Percentiles rank a stretch among this genome's conserved stretches.
These are phyloP conservation scores for Pionites leucogaster DNA, from an alignment of 2,113 vertebrate species.

Conservation along the genomic window DNA sequence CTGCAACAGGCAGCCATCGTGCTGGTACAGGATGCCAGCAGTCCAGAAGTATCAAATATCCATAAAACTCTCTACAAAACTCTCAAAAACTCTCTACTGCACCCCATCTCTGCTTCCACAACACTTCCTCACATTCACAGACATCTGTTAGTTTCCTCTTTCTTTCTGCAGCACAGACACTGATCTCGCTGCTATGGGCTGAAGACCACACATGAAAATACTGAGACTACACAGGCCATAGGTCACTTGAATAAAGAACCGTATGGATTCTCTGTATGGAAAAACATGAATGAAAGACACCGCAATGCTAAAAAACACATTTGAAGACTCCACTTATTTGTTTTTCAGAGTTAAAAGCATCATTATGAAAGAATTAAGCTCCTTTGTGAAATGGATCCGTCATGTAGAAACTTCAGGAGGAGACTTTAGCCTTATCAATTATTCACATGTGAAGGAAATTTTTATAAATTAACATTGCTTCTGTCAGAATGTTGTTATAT, in stretches of 20 bases:
- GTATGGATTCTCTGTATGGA: not conserved
- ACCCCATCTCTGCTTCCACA: not conserved
- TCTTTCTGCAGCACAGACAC: not conserved
- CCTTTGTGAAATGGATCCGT: not conserved
- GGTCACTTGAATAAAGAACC: not conserved
- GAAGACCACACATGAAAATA: not conserved
- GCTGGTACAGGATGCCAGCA: fast-evolving
- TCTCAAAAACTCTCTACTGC: no score
- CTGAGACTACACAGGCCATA: not conserved
- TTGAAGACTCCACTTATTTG: not conserved
- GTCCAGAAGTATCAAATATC: not conserved
- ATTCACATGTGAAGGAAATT: not conserved
- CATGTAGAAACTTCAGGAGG: not conserved
- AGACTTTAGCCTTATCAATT: slow-evolving; percentile 2
- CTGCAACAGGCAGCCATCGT: fast-evolving
- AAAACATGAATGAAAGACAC: not conserved
- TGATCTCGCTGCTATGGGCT: not conserved
- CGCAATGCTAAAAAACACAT: not conserved
- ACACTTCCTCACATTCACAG: not conserved
- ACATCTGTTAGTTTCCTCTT: not conserved
- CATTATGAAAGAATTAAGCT: slow-evolving; percentile 3
- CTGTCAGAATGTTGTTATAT: slow-evolving; percentile 23
- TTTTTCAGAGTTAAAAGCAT: slow-evolving; percentile 3
- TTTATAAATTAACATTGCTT: slow-evolving; percentile 26
- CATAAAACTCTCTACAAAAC: not conserved